A percentile compares a stretch with the other conserved stretches of the same genome.
Evolutionary conservation across 2,113 vertebrate species (phyloP).

Genomic region (Rousettus leschenaultii): DNA sequence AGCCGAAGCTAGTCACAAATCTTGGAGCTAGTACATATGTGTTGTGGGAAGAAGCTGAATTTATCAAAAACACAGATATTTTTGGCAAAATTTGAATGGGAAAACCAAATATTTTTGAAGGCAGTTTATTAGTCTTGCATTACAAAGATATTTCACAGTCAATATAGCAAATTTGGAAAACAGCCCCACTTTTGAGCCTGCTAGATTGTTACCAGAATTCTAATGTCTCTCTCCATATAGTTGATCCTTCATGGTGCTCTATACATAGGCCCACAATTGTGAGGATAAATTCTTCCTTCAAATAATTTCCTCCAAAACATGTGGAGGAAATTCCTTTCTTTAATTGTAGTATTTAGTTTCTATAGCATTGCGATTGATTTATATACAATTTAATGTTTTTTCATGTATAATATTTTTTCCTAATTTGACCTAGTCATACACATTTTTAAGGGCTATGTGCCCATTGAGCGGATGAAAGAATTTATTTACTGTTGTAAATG

Average conservation of each 20-base stretch:
- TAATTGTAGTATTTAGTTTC: background rate
- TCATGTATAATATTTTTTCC: background rate
- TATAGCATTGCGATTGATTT: background rate
- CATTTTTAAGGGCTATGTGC: background rate
- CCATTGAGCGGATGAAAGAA: background rate
- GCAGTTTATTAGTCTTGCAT: background rate
- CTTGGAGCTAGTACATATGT: background rate
- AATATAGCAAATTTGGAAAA: background rate
- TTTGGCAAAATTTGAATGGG: background rate
- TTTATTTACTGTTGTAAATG: background rate
- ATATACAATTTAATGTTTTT: background rate
- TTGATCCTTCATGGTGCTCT: background rate
- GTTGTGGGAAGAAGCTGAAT: slow-evolving; percentile 1
- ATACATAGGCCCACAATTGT: background rate
- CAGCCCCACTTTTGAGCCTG: background rate
- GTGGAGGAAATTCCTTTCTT: background rate
- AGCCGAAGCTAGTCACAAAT: background rate
- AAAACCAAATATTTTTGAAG: background rate
- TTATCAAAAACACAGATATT: slow-evolving; percentile 42
- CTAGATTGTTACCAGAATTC: background rate
- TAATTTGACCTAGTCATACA: background rate
- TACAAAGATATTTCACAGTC: background rate
- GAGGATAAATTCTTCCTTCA: background rate
- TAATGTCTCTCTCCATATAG: background rate
- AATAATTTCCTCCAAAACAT: background rate